Conservation (phyloP, 1,140 invertebrate species). For the Dendrolimus kikuchii region DNA sequence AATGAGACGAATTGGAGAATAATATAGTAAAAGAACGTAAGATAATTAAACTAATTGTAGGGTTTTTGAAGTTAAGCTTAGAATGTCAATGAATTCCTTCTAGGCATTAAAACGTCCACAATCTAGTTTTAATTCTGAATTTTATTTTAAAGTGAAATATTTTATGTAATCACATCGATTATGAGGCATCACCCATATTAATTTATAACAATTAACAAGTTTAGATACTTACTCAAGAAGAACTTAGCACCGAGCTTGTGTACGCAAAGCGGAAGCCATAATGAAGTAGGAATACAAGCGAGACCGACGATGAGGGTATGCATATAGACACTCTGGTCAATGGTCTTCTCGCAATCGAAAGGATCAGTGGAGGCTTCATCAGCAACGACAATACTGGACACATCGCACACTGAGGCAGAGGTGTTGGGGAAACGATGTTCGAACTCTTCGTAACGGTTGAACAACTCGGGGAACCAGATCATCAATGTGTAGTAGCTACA, state of each 20-base stretch:
- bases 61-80: too few species aligned
- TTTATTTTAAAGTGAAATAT: too few species aligned
- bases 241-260: slow-evolving; percentile 82
- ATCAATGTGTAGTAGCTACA: slow-evolving; percentile 85
- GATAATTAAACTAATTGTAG: too few species aligned
- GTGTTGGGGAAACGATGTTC: slow-evolving; percentile 75
- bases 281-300: slow-evolving; percentile 81
- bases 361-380: slow-evolving; percentile 56
- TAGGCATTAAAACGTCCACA: too few species aligned
- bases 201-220: too few species aligned
- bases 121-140: too few species aligned
- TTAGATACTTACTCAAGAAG: slow-evolving; percentile 76
- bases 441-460: slow-evolving; percentile 82
- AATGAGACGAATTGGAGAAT: too few species aligned
- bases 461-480: slow-evolving; percentile 89
- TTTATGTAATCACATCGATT: too few species aligned
- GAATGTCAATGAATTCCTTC: too few species aligned
- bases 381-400: slow-evolving; percentile 72
- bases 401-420: slow-evolving; percentile 80
- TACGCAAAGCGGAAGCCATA: slow-evolving; percentile 81
- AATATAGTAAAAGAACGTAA: too few species aligned
- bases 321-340: slow-evolving; percentile 78
- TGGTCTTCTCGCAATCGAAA: slow-evolving; percentile 73
- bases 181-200: too few species aligned
- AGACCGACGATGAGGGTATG: slow-evolving; percentile 82